A percentile compares a stretch with the other conserved stretches of the same genome.
Conservation (phyloP, 64 coral and sea anemone genomes). For the Pachyseris speciosa region DNA sequence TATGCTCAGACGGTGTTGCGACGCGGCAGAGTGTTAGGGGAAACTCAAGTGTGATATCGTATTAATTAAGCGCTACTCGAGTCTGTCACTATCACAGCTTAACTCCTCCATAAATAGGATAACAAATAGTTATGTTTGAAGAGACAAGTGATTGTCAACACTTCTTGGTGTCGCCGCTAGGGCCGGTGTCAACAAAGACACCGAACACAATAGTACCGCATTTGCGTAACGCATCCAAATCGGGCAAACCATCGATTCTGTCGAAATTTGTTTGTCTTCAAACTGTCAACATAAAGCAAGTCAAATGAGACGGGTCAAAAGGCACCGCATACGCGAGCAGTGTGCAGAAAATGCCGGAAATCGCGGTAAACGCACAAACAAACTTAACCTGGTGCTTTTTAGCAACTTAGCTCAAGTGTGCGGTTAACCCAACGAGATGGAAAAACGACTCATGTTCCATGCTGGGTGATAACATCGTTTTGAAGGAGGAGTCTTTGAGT, state of each 20-base stretch:
- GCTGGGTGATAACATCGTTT: conserved; percentile 1
- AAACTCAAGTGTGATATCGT: conserved; percentile 16
- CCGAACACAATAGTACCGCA: conserved; percentile 22
- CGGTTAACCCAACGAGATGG: conserved; percentile 38
- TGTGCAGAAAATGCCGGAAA: background rate
- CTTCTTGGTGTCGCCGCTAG: conserved; percentile 30
- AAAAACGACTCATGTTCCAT: conserved; percentile 4
- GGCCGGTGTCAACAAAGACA: conserved; percentile 38
- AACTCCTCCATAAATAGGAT: conserved; percentile 21
- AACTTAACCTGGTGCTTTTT: conserved; percentile 39
- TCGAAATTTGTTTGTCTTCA: conserved; percentile 36
- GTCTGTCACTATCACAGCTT: conserved; percentile 19
- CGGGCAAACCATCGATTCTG: background rate
- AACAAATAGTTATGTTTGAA: conserved; percentile 45
- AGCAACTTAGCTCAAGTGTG: conserved; percentile 49
- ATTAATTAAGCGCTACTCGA: conserved; percentile 21
- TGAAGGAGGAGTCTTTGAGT: conserved; percentile 10
- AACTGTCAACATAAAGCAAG: conserved; percentile 29
- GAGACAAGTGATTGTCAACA: conserved; percentile 22
- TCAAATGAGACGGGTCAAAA: background rate
- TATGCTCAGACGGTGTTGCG: background rate
- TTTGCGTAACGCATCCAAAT: conserved; percentile 2
- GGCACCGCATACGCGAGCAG: background rate
- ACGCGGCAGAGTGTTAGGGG: background rate
- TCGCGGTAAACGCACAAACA: conserved; percentile 24